Evolutionary conservation across 2,113 vertebrate genomes (phyloP).

Genomic region (Poecilia latipinna): DNA sequence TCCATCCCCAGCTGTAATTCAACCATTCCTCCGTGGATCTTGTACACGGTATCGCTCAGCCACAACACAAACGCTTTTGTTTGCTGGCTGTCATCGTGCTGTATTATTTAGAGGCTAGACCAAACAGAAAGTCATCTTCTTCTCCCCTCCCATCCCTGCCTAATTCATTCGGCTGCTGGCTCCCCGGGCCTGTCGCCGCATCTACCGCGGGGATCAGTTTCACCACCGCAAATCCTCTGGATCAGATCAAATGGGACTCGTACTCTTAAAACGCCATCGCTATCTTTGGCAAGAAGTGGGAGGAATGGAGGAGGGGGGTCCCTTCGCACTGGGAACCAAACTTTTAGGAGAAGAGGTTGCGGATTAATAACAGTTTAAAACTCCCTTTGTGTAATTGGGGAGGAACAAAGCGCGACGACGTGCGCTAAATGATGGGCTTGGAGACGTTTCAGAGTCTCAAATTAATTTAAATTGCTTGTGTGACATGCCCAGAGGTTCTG

Average conservation of each 20-base stretch:
- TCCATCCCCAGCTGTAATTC: slow-evolving; percentile 57
- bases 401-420: slow-evolving; percentile 32
- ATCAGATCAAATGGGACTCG: slow-evolving; percentile 51
- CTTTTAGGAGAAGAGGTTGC: slow-evolving; percentile 16
- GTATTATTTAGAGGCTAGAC: slow-evolving; percentile 66
- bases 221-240: slow-evolving; percentile 50
- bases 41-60: slow-evolving; percentile 16
- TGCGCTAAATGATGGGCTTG: slow-evolving; percentile 58
- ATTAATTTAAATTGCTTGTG: slow-evolving; percentile 60
- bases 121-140: slow-evolving; percentile 59
- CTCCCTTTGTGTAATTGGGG: slow-evolving; percentile 49
- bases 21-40: slow-evolving; percentile 43
- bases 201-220: slow-evolving; percentile 64
- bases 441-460: slow-evolving; percentile 61
- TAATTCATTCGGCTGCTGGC: slow-evolving; percentile 33
- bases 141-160: slow-evolving; percentile 19
- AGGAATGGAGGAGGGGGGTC: slow-evolving; percentile 5
- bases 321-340: background rate
- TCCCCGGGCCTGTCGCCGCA: slow-evolving; percentile 53
- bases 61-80: slow-evolving; percentile 59
- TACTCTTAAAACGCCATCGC: slow-evolving; percentile 21
- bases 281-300: slow-evolving; percentile 6
- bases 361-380: slow-evolving; percentile 49
- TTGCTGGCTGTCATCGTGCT: slow-evolving; percentile 58
- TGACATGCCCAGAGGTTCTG: slow-evolving; percentile 68